These are phyloP conservation scores for Paragorgia papillata DNA, from an alignment of 92 coral and sea anemone genomes.

Conservation along the genomic window DNA sequence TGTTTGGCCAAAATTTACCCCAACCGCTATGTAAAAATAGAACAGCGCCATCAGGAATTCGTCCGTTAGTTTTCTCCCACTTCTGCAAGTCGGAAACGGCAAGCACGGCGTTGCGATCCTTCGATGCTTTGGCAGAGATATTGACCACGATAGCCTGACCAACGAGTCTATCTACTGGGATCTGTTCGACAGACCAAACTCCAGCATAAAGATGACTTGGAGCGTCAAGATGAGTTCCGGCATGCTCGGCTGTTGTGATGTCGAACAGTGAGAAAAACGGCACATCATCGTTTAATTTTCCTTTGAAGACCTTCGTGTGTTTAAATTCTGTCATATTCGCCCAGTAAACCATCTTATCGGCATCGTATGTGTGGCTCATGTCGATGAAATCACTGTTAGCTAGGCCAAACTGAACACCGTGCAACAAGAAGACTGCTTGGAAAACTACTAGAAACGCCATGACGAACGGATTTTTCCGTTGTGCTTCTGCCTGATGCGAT, in stretches of 20 bases:
- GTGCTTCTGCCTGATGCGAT: too few relatives aligned
- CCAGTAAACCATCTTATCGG: constrained; percentile 29
- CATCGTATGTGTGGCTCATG: constrained; percentile 26
- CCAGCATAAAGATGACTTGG: constrained; percentile 27
- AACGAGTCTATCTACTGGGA: constrained; percentile 23
- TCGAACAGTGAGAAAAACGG: not conserved
- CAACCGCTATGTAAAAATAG: constrained; percentile 54
- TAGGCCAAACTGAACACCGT: not conserved
- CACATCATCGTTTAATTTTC: not conserved
- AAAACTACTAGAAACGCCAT: too few relatives aligned
- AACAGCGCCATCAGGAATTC: constrained; percentile 51
- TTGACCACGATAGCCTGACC: constrained; percentile 45
- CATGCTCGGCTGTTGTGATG: constrained; percentile 19
- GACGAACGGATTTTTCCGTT: too few relatives aligned
- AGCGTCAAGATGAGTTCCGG: constrained; percentile 42
- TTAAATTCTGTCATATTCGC: not conserved
- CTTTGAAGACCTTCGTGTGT: constrained; percentile 10
- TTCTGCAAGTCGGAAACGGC: constrained; percentile 48
- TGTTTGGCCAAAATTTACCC: constrained; percentile 50
- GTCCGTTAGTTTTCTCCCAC: constrained; percentile 58
- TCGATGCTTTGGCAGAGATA: constrained; percentile 17
- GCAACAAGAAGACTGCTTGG: too few relatives aligned
- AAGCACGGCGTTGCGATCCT: constrained; percentile 38
- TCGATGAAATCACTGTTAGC: constrained; percentile 7
- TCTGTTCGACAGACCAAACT: constrained; percentile 6